Evolutionary conservation across 2,888 invertebrate genomes (phyloP).

Genomic region (Hemistola chrysoprasaria): DNA sequence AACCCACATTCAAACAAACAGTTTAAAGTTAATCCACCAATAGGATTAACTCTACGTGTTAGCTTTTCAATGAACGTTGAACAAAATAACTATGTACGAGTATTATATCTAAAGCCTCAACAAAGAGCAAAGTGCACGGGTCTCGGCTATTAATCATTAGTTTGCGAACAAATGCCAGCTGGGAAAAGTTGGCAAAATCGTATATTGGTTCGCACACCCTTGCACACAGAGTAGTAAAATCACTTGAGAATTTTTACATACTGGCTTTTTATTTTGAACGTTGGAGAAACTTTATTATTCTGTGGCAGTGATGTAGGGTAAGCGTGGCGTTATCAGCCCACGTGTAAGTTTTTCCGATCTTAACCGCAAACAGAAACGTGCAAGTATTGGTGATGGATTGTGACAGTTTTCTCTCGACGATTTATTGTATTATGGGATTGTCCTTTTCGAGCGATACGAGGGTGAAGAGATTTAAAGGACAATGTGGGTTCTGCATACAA

Average conservation of each 20-base stretch:
- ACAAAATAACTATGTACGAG: slow-evolving; percentile 41
- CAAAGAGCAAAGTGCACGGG: slow-evolving; percentile 55
- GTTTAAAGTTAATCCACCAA: slow-evolving; percentile 1
- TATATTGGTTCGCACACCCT: slow-evolving; percentile 43
- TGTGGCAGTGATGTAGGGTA: slow-evolving; percentile 19
- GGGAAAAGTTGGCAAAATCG: slow-evolving; percentile 50
- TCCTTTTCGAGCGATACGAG: slow-evolving; percentile 1
- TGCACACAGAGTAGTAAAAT: slow-evolving; percentile 33
- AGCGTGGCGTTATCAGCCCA: slow-evolving; percentile 21
- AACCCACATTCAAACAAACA: background rate
- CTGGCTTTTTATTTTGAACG: slow-evolving; percentile 1
- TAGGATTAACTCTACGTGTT: background rate
- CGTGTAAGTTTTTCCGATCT: slow-evolving; percentile 39
- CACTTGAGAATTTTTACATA: background rate
- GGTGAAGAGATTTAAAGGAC: background rate
- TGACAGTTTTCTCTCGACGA: slow-evolving; percentile 42
- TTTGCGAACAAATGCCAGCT: slow-evolving; percentile 48
- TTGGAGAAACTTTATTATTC: slow-evolving; percentile 3
- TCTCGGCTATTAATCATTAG: slow-evolving; percentile 63
- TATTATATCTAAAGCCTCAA: slow-evolving; percentile 33
- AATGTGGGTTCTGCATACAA: too few species aligned
- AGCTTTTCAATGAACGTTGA: slow-evolving; percentile 31
- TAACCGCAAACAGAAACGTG: slow-evolving; percentile 38
- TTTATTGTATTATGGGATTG: slow-evolving; percentile 38
- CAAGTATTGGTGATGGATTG: slow-evolving; percentile 43